phyloP scores from a whole-genome alignment of 2,888 invertebrate species.

The Loripinus fragilis region DNA sequence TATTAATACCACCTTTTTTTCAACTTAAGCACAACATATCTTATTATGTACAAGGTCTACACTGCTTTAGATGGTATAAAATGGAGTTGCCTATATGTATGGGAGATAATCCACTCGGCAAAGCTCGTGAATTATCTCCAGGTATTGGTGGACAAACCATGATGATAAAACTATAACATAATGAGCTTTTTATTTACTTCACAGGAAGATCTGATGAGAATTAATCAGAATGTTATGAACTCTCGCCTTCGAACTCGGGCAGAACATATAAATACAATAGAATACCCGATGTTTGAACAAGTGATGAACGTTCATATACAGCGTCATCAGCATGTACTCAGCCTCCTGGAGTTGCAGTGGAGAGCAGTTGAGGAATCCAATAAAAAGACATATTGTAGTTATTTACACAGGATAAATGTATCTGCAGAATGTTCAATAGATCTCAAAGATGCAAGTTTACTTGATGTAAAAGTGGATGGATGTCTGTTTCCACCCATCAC shows the following conservation, averaged over 20 bases:
- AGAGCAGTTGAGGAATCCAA: slow-evolving; percentile 59
- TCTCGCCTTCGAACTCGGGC: slow-evolving; percentile 78
- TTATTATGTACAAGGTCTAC: no score
- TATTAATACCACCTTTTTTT: no score
- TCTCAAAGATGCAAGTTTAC: slow-evolving; percentile 28
- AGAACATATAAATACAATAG: slow-evolving; percentile 79
- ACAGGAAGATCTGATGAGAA: slow-evolving; percentile 78
- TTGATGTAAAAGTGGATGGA: slow-evolving; percentile 51
- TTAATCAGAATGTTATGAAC: slow-evolving; percentile 78
- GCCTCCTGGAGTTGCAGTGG: slow-evolving; percentile 67
- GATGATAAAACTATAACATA: no score
- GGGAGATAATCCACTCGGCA: no score
- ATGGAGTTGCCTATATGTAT: no score
- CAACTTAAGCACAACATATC: no score
- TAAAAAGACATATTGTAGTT: slow-evolving; percentile 64
- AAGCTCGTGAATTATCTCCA: no score
- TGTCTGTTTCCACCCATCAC: slow-evolving; percentile 73
- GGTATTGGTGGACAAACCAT: no score
- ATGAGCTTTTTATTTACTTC: no score
- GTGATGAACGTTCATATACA: slow-evolving; percentile 77
- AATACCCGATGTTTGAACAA: slow-evolving; percentile 80
- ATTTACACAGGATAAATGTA: slow-evolving; percentile 58
- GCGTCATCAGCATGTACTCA: slow-evolving; percentile 70
- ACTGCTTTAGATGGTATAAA: no score
- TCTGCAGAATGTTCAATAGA: slow-evolving; percentile 49